phyloP scores from a whole-genome alignment of 2,797 vertebrate species.

The Varecia variegata region DNA sequence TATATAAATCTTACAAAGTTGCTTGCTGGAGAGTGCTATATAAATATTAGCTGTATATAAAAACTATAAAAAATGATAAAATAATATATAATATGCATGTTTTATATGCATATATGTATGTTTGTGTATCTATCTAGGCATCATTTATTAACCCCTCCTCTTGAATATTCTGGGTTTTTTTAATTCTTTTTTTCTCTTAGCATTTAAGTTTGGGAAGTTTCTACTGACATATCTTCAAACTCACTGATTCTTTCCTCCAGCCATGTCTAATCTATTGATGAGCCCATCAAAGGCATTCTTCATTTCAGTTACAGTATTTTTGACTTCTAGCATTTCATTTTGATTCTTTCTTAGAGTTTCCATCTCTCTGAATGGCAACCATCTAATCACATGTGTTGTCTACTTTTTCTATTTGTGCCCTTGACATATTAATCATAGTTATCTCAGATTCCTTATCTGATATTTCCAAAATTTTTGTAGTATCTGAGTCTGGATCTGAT shows the following conservation, averaged over 20 bases:
- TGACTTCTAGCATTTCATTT: background rate
- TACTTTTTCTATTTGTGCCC: background rate
- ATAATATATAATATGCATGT: background rate
- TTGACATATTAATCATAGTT: background rate
- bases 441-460: background rate
- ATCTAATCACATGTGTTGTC: background rate
- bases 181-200: background rate
- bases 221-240: background rate
- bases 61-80: background rate
- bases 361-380: background rate
- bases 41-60: background rate
- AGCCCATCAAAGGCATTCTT: background rate
- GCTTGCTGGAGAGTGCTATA: background rate
- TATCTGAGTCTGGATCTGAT: background rate
- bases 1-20: background rate
- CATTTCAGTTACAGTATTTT: background rate
- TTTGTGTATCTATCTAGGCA: background rate
- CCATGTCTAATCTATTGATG: background rate
- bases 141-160: background rate
- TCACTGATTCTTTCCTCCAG: background rate
- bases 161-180: background rate
- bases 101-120: background rate
- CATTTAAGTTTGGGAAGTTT: background rate
- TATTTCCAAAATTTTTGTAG: background rate
- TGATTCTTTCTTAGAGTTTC: background rate